Percentiles rank a stretch among this genome's conserved stretches.
Conservation (phyloP, 2,113 vertebrate species). For the Sylvietta virens region DNA sequence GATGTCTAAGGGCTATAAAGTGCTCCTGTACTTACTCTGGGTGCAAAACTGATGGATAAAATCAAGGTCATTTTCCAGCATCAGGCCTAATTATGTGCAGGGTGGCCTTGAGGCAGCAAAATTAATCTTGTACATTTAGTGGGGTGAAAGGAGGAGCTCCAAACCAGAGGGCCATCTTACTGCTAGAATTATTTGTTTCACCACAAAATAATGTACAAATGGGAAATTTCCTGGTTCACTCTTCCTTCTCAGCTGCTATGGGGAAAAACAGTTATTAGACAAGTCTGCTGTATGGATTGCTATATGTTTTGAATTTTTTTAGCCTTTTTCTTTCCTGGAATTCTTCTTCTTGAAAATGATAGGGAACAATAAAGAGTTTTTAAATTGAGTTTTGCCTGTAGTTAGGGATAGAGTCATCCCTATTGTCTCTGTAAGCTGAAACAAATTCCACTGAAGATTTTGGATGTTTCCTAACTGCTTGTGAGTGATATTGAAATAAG, state of each 20-base stretch:
- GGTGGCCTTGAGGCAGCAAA: constrained; percentile 33
- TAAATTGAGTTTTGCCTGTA: not conserved
- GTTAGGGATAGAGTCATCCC: not conserved
- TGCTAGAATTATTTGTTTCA: not conserved
- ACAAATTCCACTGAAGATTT: not conserved
- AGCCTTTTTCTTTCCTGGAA: not conserved
- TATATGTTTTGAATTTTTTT: not conserved
- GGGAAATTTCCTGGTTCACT: not conserved
- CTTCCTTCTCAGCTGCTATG: not conserved
- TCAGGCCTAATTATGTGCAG: constrained; percentile 5
- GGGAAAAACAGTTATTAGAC: not conserved
- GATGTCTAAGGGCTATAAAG: constrained; percentile 17
- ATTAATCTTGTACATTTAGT: constrained; percentile 24
- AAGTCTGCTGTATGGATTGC: not conserved
- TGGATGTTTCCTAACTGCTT: not conserved
- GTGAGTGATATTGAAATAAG: not conserved
- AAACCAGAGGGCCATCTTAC: not conserved
- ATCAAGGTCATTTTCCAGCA: constrained; percentile 49
- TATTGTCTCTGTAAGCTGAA: not conserved
- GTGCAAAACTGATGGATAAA: constrained; percentile 26
- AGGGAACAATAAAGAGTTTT: not conserved
- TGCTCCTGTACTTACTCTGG: not conserved
- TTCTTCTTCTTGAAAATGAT: not conserved
- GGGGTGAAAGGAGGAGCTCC: not conserved
- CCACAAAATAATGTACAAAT: not conserved